Base-by-base conservation (phyloP, 2,797 vertebrate genomes). In the Gymnocypris eckloni region DNA sequence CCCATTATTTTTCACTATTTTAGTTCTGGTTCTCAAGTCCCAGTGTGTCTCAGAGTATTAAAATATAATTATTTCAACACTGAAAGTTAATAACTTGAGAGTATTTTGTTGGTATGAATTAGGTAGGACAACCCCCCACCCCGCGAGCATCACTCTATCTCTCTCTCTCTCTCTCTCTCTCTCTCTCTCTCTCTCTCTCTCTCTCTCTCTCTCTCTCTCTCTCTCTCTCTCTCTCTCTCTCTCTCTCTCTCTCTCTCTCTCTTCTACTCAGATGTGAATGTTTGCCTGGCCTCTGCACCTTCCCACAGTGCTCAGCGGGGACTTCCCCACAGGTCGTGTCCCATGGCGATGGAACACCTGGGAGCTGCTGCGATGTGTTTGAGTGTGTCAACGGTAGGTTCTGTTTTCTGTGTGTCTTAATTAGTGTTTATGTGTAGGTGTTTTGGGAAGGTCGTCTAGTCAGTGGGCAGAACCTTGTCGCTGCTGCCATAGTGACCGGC, bases 301-400 rank as follows among this genome's bases (percentile, higher is more conserved):
- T 96, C 90, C 96, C 96, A 85, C 92, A 96, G 91, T 97, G 97
- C 89, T 95, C 96, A 90, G 94, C 94, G 73, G 96, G 96, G 92
- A 95, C 94, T 84, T 87, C 94, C 87, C 95, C 96, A 86, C 96
- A 96, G 90, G 95, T 96, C 90, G 93, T 97, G 90, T 96, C 96
- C 0, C 95, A 93, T 87, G 96, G 96, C 90, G 95, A 96, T 84
- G 96, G 96, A 89, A 96, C 95, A 87, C 96, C 97, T 20, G 97
- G 97, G 91, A 96, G 95, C 90, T 97, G 97, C 95, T 97, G 97
- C 91, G 96, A 97, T 94, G 94, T 96, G 91, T 96, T 97, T 92
- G 95, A 97, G 88, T 97, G 97, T 93, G 95, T 96, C 94, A 97
- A 96, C 87, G 96, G 97, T 97, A 95, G 33, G 96, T 95, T 76